Percentiles rank a stretch among this genome's conserved stretches.
Evolutionary conservation across 2,797 vertebrate species (phyloP).

Genomic region (Valencia hispanica): DNA sequence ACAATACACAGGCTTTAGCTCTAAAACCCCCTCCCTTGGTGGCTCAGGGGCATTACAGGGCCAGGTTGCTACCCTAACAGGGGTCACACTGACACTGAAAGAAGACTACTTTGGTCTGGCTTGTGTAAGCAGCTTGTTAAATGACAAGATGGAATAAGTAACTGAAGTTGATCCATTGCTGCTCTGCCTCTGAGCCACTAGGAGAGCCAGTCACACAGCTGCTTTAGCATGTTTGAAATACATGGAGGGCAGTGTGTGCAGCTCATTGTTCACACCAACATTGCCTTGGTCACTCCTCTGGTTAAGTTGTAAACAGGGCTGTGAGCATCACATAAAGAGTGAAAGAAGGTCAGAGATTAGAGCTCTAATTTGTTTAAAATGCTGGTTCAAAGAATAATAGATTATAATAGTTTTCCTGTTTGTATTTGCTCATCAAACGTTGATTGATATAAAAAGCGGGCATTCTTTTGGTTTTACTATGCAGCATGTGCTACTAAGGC

Average conservation of each 20-base stretch:
- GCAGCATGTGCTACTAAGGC: neutral
- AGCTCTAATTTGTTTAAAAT: no score
- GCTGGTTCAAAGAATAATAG: no score
- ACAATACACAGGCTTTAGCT: neutral
- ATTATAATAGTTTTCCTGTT: no score
- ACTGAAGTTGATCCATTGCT: neutral
- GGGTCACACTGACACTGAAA: no score
- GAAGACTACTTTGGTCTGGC: no score
- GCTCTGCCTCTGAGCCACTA: neutral
- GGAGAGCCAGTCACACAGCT: neutral
- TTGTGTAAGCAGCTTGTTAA: neutral
- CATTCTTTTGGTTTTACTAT: neutral
- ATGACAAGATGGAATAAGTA: neutral
- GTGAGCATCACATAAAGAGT: no score
- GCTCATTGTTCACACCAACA: neutral
- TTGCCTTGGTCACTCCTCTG: neutral
- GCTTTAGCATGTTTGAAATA: neutral
- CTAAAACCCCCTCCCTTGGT: neutral
- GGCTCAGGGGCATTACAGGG: neutral
- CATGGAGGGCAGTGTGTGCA: neutral
- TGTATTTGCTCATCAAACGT: neutral
- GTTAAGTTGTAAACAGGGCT: no score
- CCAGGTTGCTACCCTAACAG: neutral
- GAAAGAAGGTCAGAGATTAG: no score
- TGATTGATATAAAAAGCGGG: neutral